phyloP scores from a whole-genome alignment of 2,113 vertebrate species.

The Mellivora capensis region DNA sequence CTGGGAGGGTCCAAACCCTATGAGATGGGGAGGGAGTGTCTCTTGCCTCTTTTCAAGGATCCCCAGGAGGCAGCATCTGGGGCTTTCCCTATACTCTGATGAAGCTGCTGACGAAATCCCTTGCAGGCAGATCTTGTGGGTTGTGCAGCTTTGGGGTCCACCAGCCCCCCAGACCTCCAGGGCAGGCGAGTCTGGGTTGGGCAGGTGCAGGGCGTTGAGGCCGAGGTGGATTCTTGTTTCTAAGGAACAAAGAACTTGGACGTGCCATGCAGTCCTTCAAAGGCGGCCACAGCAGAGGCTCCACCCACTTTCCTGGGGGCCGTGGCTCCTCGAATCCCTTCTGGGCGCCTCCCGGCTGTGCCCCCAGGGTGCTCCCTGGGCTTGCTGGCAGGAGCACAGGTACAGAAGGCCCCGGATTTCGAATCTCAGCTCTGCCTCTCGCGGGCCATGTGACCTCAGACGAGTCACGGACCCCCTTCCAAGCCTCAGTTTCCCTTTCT shows the following conservation, averaged over 20 bases:
- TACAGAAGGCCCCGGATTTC: neutral
- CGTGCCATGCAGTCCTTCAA: accelerated
- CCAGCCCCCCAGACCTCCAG: neutral
- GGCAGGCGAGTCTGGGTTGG: neutral
- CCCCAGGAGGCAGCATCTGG: neutral
- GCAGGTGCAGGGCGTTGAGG: accelerated
- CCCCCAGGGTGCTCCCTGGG: neutral
- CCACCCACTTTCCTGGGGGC: neutral
- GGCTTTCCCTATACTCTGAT: neutral
- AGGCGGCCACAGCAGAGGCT: neutral
- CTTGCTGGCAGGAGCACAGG: neutral
- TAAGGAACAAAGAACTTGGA: neutral
- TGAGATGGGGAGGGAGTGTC: neutral
- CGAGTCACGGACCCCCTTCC: accelerated
- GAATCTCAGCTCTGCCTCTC: neutral
- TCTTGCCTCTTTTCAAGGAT: neutral
- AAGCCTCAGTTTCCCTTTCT: neutral
- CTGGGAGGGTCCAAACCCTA: neutral
- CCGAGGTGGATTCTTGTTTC: neutral
- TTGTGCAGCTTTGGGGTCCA: neutral
- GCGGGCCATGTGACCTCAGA: accelerated
- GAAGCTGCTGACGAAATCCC: neutral
- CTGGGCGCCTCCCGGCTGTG: neutral
- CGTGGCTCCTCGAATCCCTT: neutral
- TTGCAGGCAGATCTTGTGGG: neutral